These are phyloP conservation scores for Magallana gigas DNA, from an alignment of 1,140 invertebrate species.

Conservation along the genomic window DNA sequence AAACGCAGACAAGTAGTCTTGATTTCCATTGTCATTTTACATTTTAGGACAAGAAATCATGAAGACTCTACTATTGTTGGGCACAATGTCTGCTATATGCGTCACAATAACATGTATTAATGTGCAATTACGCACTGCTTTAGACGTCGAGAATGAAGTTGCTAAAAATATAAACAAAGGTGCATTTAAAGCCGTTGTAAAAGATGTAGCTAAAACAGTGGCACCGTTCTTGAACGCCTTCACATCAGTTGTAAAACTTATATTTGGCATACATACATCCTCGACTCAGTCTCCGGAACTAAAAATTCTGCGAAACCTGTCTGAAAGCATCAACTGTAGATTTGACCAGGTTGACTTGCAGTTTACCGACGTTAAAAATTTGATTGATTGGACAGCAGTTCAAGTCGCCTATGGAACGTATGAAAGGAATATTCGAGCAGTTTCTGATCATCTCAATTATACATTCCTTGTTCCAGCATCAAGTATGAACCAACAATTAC, in stretches of 20 bases:
- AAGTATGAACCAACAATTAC: not conserved
- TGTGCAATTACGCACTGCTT: not conserved
- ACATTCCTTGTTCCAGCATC: not conserved
- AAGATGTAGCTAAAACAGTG: not conserved
- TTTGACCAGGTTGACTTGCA: not conserved
- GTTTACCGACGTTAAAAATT: not conserved
- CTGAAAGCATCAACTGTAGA: not conserved
- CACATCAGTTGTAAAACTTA: constrained; percentile 2
- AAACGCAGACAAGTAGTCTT: no score
- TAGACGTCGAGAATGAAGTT: not conserved
- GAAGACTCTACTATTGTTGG: no score
- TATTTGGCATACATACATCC: not conserved
- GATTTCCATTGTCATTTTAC: no score
- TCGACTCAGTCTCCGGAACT: not conserved
- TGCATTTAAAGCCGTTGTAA: not conserved
- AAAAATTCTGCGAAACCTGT: not conserved
- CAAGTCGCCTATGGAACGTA: not conserved
- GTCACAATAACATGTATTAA: no score
- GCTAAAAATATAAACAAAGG: not conserved
- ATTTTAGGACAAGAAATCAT: no score
- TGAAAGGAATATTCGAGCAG: not conserved
- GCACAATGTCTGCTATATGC: no score
- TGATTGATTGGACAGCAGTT: not conserved
- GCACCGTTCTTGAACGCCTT: not conserved
- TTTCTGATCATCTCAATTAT: not conserved